These are phyloP conservation scores for Atethmia centrago DNA, from an alignment of 2,888 invertebrate genomes.

Conservation along the genomic window DNA sequence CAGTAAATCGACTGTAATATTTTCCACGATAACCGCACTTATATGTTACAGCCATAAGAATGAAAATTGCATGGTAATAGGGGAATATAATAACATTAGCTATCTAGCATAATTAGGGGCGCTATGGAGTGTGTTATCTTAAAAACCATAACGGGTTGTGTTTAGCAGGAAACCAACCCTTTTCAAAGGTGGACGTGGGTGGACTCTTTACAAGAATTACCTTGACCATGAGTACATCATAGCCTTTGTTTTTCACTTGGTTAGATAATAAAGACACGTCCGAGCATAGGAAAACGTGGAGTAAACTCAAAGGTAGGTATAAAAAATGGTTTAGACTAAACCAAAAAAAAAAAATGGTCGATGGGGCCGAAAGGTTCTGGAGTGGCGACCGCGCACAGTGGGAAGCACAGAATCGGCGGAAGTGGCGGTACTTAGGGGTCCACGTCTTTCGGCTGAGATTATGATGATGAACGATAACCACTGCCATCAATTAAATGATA, in stretches of 20 bases:
- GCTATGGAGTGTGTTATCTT: slow-evolving; percentile 41
- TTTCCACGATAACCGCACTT: slow-evolving; percentile 23
- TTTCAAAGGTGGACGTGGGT: neutral
- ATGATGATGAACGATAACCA: too few relatives aligned
- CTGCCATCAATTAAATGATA: neutral
- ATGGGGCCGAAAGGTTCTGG: too few relatives aligned
- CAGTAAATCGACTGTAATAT: slow-evolving; percentile 42
- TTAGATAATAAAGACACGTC: neutral
- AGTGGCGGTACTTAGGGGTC: too few relatives aligned
- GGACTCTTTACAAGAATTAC: slow-evolving; percentile 8
- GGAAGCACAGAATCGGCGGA: too few relatives aligned
- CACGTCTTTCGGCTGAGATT: too few relatives aligned
- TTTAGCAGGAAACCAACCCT: slow-evolving; percentile 31
- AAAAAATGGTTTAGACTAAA: too few relatives aligned
- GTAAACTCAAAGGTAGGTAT: neutral
- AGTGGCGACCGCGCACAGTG: too few relatives aligned
- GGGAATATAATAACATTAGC: slow-evolving; percentile 26
- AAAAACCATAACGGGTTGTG: slow-evolving; percentile 43
- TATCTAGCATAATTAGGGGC: slow-evolving; percentile 46
- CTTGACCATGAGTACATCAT: slow-evolving; percentile 19
- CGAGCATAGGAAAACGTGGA: neutral
- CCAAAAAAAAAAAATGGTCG: too few relatives aligned
- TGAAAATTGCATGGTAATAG: slow-evolving; percentile 23
- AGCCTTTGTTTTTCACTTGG: slow-evolving; percentile 17
- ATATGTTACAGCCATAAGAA: neutral